These are phyloP conservation scores for Rhadinocentrus ornatus DNA, from an alignment of 2,797 vertebrate species.

Conservation along the genomic window DNA sequence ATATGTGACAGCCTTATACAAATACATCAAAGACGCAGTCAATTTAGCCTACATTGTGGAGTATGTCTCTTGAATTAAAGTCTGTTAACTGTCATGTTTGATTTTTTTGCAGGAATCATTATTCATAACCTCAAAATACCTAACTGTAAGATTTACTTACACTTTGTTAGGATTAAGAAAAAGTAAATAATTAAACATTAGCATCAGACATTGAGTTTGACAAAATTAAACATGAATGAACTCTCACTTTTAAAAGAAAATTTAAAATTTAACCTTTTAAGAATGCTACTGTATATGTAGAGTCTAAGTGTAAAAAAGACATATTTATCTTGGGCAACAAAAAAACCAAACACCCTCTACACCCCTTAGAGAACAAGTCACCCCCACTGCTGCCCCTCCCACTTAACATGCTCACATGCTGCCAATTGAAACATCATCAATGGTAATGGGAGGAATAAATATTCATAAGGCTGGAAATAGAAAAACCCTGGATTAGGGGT, in stretches of 20 bases:
- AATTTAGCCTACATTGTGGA: constrained; percentile 23
- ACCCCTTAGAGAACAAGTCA: constrained; percentile 32
- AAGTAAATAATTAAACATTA: constrained; percentile 8
- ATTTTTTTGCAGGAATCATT: constrained; percentile 12
- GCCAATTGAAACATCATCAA: constrained; percentile 76
- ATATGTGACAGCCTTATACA: constrained; percentile 61
- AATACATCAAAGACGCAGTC: constrained; percentile 54
- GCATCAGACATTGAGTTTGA: background rate
- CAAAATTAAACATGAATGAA: background rate
- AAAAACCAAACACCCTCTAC: constrained; percentile 2
- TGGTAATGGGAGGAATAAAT: constrained; percentile 74
- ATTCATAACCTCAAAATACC: constrained; percentile 6
- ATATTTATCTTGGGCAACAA: constrained; percentile 36
- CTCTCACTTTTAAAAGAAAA: background rate
- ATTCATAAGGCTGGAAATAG: constrained; percentile 73
- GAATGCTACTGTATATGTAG: background rate
- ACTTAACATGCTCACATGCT: constrained; percentile 55
- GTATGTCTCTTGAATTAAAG: constrained; percentile 15
- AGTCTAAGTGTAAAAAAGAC: constrained; percentile 38
- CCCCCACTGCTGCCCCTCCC: constrained; percentile 16
- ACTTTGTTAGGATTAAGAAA: no score
- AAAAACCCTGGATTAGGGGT: constrained; percentile 68
- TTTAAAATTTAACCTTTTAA: constrained; percentile 10
- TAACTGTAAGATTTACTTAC: background rate
- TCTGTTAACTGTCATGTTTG: constrained; percentile 28